These are phyloP conservation scores for Tadarida brasiliensis DNA, from an alignment of 2,797 vertebrate genomes.

Conservation along the genomic window DNA sequence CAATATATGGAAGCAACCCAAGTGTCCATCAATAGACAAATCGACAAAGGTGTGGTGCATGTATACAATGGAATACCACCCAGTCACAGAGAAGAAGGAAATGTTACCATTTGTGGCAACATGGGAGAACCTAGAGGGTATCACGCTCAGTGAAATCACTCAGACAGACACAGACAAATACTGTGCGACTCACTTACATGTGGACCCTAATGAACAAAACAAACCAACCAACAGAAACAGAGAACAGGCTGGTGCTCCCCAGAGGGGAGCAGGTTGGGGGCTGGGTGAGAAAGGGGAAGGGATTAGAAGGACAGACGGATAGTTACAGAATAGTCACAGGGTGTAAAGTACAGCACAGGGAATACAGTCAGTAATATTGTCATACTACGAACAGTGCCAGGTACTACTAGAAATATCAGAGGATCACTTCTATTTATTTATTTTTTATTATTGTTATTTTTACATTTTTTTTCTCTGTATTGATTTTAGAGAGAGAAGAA, in stretches of 20 bases:
- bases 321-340: neutral
- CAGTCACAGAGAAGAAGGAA: too few species aligned
- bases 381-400: neutral
- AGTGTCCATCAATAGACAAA: neutral
- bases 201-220: neutral
- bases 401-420: rapidly evolving
- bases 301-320: neutral
- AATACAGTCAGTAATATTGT: rapidly evolving
- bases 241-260: neutral
- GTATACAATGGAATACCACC: too few species aligned
- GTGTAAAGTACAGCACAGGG: neutral
- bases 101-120: rapidly evolving
- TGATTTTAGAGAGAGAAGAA: too few species aligned
- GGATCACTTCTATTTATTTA: too few species aligned
- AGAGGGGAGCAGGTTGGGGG: too few species aligned
- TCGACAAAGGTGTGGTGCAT: rapidly evolving
- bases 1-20: neutral
- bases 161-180: neutral
- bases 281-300: neutral
- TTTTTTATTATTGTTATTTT: too few species aligned
- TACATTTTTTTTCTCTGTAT: too few species aligned
- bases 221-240: neutral
- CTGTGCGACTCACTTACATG: neutral
- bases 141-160: neutral
- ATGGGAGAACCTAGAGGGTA: rapidly evolving